Base-by-base conservation (phyloP, 2,797 vertebrate species). In the Paramormyrops hopkinsi region DNA sequence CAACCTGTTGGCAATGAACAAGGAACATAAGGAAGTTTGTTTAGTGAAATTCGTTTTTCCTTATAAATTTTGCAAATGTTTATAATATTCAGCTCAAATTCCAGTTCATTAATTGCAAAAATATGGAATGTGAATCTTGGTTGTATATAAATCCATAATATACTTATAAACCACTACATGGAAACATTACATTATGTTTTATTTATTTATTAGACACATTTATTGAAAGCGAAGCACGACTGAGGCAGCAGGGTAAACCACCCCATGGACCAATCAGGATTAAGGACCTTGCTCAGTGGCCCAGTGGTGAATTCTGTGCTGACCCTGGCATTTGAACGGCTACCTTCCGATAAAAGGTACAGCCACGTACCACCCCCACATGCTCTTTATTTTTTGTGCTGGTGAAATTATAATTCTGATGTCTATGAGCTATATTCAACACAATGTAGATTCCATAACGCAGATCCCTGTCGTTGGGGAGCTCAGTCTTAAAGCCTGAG, bases 1-100 rank as follows among this genome's bases (percentile, higher is more conserved):
- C 96, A 87, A 97, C 96, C 96, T 97, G 90, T 65, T 90, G 76
- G 89, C 83, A 37, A 73, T 73, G 88, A 46, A 54, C 48, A 89
- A 54, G 90, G 41, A 90, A 56, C 25, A 29, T 87, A 22, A 25
- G 48, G 11, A 85, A 82, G 19, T 82, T n/a, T 41, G 33, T 41
- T 82, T 46, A n/a, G 76, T 82, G 76, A 1, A 46, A 46, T 82
- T 82, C 0, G 0, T 46, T 46, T 82, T 82, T 46, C 41, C 5
- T n/a, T 46, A 46, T 82, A 82, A 0, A 46, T 22, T 46, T 46
- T 3, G 41, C 19, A 46, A 46, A 82, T 9, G 41, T 82, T 46
- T 82, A n/a, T 82, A 14, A 41, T 82, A 46, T 46, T 46, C 37
- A 4, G 17, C 41, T 82, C 17, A 46, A 46, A 37, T 73, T 82